phyloP scores from a whole-genome alignment of 1,140 invertebrate genomes.

The Zophobas atratus region DNA sequence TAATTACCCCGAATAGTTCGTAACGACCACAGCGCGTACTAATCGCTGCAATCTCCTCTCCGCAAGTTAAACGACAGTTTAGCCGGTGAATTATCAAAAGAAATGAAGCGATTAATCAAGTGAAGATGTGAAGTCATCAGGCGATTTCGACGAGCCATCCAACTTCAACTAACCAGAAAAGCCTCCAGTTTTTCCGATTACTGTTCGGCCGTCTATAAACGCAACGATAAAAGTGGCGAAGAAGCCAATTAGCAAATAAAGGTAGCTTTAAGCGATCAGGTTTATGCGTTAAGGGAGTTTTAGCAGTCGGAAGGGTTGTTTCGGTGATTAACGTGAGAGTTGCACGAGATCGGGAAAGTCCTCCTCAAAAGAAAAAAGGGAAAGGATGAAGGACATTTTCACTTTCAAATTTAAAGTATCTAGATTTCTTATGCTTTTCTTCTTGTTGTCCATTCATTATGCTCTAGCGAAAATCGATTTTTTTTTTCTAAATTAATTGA shows the following conservation, averaged over 20 bases:
- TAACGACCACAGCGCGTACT: no score
- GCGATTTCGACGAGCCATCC: neutral
- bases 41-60: neutral
- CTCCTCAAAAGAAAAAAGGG: no score
- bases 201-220: neutral
- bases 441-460: no score
- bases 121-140: neutral
- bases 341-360: no score
- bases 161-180: neutral
- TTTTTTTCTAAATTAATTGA: no score
- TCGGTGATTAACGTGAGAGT: neutral
- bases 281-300: neutral
- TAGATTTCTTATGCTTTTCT: no score
- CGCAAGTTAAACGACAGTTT: neutral
- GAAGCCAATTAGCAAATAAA: constrained; percentile 3
- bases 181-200: neutral
- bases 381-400: no score
- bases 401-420: no score
- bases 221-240: constrained; percentile 1
- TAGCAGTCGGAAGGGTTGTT: neutral
- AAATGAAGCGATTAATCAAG: constrained; percentile 6
- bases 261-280: neutral
- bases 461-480: no score
- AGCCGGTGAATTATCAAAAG: constrained; percentile 2
- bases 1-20: no score